These are phyloP conservation scores for Pseudococcus longispinus DNA, from an alignment of 2,888 invertebrate species.

Conservation along the genomic window DNA sequence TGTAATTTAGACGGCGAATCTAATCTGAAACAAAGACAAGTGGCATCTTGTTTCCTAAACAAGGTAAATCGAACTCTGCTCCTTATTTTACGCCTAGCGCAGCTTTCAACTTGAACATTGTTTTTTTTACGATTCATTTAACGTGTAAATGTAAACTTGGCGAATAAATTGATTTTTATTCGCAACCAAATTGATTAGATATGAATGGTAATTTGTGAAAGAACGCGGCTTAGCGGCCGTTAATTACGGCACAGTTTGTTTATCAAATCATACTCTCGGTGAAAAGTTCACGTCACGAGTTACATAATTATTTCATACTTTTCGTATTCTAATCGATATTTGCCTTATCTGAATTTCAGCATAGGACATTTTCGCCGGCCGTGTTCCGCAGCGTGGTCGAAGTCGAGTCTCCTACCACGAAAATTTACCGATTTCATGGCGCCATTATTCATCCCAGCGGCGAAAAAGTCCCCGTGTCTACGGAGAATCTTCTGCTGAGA, in stretches of 20 bases:
- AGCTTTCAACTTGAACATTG: not conserved
- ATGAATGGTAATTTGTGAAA: not conserved
- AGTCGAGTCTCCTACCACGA: slow-evolving; percentile 93
- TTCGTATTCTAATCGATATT: not conserved
- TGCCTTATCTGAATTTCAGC: slow-evolving; percentile 64
- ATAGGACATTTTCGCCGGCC: slow-evolving; percentile 76
- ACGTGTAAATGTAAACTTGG: not conserved
- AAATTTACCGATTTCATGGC: slow-evolving; percentile 93
- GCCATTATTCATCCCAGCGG: slow-evolving; percentile 83
- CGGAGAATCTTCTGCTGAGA: slow-evolving; percentile 88
- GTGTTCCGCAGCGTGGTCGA: slow-evolving; percentile 85
- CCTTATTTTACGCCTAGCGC: not conserved
- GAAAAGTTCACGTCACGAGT: slow-evolving; percentile 7
- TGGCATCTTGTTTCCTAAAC: slow-evolving; percentile 52
- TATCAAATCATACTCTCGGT: not conserved
- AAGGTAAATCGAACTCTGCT: slow-evolving; percentile 39
- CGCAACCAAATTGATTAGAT: slow-evolving; percentile 33
- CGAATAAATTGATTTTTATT: slow-evolving; percentile 21
- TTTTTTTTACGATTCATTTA: slow-evolving; percentile 20
- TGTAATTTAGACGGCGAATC: slow-evolving; percentile 56
- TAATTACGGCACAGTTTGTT: slow-evolving; percentile 20
- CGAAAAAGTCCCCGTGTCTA: slow-evolving; percentile 79
- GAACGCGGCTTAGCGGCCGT: not conserved
- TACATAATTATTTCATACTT: not conserved
- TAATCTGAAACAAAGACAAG: slow-evolving; percentile 57